These are phyloP conservation scores for Rhaphigaster nebulosa DNA, from an alignment of 2,888 invertebrate species.

Conservation along the genomic window DNA sequence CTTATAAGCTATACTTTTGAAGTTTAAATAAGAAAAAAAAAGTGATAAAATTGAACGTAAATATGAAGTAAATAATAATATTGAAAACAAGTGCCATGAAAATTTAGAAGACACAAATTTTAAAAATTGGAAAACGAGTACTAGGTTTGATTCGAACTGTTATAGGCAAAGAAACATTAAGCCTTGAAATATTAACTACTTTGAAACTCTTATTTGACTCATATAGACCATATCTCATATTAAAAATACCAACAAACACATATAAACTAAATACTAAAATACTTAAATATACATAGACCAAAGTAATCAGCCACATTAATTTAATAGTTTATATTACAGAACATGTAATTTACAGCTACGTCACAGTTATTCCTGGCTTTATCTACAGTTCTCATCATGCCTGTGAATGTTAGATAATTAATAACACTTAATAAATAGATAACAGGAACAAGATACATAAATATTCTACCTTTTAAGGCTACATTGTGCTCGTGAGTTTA, in stretches of 20 bases:
- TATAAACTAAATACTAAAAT: constrained; percentile 44
- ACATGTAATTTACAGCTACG: constrained; percentile 41
- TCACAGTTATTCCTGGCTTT: constrained; percentile 35
- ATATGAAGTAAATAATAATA: background rate
- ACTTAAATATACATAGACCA: constrained; percentile 34
- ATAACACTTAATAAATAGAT: constrained; percentile 32
- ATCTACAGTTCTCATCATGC: constrained; percentile 49
- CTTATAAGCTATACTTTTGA: background rate
- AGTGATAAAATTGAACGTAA: background rate
- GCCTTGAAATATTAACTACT: constrained; percentile 16
- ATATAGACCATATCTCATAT: background rate
- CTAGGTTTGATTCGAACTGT: constrained; percentile 29
- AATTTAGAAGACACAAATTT: background rate
- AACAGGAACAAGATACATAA: constrained; percentile 31
- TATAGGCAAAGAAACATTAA: background rate
- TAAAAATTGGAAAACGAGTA: constrained; percentile 22
- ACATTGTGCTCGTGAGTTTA: constrained; percentile 32
- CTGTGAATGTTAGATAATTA: constrained; percentile 49
- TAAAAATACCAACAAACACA: constrained; percentile 48
- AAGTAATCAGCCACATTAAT: constrained; percentile 22
- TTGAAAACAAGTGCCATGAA: background rate
- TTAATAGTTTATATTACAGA: background rate
- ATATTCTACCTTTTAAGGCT: constrained; percentile 33
- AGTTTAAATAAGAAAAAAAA: background rate
- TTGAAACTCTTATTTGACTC: background rate